phyloP scores from a whole-genome alignment of 2,113 vertebrate genomes.

The Lasiurus borealis region DNA sequence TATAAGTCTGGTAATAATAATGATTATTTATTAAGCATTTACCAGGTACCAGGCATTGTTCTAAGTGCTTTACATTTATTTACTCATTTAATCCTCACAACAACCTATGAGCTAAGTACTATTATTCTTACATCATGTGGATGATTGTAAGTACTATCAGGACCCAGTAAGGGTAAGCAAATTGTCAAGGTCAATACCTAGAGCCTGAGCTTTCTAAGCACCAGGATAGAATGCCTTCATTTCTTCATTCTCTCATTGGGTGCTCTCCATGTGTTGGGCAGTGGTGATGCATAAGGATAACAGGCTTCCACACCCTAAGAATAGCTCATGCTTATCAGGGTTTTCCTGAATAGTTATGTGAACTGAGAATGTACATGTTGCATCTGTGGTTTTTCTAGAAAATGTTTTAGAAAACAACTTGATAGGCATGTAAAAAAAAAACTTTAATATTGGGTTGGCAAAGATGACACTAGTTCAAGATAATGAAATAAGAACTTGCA shows the following conservation, averaged over 20 bases:
- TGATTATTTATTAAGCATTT: neutral
- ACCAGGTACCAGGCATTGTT: neutral
- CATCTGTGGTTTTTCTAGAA: neutral
- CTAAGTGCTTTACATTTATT: neutral
- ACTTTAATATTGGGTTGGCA: neutral
- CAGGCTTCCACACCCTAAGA: neutral
- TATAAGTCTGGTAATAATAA: neutral
- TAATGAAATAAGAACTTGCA: constrained; percentile 36
- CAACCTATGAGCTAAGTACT: neutral
- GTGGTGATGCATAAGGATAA: too few species aligned
- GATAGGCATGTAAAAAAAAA: neutral
- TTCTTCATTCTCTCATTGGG: neutral
- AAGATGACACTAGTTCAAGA: neutral
- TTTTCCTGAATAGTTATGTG: neutral
- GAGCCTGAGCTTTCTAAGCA: too few species aligned
- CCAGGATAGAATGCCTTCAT: neutral
- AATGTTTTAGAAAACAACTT: neutral
- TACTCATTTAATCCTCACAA: neutral
- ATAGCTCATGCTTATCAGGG: neutral
- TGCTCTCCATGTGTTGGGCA: neutral
- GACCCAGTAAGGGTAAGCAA: neutral
- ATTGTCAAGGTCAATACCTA: neutral
- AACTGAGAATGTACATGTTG: neutral
- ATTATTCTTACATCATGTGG: neutral
- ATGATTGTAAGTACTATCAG: neutral